phyloP scores from a whole-genome alignment of 2,113 vertebrate genomes.

The Phylloscopus trochiloides region DNA sequence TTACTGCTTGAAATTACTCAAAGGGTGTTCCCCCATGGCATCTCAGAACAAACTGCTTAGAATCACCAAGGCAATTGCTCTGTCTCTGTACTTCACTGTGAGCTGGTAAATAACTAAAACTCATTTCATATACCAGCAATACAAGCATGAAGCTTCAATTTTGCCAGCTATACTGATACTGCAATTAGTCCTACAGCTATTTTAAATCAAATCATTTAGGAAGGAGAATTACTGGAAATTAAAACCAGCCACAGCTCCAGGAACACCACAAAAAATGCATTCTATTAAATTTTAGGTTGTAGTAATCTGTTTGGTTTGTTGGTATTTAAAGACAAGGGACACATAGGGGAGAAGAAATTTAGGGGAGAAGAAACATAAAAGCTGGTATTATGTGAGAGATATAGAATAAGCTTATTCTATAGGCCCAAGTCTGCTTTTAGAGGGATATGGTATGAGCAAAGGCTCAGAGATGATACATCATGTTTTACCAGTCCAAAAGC shows the following conservation, averaged over 20 bases:
- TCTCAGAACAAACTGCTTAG: not conserved
- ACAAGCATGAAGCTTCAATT: not conserved
- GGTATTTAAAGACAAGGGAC: not conserved
- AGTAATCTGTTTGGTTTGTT: not conserved
- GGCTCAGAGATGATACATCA: not conserved
- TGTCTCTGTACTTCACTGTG: not conserved
- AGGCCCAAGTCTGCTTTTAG: not conserved
- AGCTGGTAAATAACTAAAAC: not conserved
- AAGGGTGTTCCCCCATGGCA: not conserved
- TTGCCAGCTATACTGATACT: not conserved
- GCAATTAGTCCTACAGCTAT: not conserved
- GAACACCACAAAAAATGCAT: not conserved
- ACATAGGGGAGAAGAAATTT: not conserved
- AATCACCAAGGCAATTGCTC: not conserved
- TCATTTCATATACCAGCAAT: not conserved
- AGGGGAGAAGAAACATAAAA: not conserved
- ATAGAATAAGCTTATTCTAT: not conserved
- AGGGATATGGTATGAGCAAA: not conserved
- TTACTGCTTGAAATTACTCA: not conserved
- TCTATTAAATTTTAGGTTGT: not conserved
- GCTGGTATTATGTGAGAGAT: not conserved
- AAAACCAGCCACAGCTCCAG: not conserved
- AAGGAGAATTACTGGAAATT: not conserved
- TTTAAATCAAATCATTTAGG: not conserved
- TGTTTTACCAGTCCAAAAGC: not conserved